Percentiles rank a stretch among this genome's conserved stretches.
Evolutionary conservation across 2,888 invertebrate species (phyloP).

Genomic region (Fissipunctia ypsillon): DNA sequence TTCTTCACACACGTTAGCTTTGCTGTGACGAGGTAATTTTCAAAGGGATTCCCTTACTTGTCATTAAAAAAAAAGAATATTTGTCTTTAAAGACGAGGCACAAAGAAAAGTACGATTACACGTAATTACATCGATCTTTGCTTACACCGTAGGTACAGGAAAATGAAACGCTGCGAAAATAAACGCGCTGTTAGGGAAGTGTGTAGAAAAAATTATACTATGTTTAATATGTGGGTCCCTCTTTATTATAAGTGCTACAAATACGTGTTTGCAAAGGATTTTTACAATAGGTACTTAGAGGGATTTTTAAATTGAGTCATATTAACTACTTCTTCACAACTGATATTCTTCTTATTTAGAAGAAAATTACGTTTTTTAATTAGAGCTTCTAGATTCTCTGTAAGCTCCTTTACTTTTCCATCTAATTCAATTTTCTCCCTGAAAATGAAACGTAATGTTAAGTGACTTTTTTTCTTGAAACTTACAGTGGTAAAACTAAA

Average conservation of each 20-base stretch:
- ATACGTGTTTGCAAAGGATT: neutral
- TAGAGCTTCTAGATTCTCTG: constrained; percentile 68
- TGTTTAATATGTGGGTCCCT: neutral
- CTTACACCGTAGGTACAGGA: no score
- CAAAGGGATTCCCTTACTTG: neutral
- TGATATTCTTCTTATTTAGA: constrained; percentile 33
- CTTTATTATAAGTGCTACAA: constrained; percentile 24
- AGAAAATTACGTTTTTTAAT: constrained; percentile 61
- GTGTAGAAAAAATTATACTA: constrained; percentile 2
- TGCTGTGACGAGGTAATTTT: neutral
- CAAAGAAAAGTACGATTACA: neutral
- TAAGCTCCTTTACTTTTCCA: constrained; percentile 69
- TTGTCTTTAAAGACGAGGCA: neutral
- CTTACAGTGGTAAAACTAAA: neutral
- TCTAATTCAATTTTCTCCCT: constrained; percentile 76
- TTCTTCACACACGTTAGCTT: neutral
- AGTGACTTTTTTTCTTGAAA: neutral
- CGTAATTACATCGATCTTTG: neutral
- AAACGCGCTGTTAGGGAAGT: neutral
- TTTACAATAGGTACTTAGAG: neutral
- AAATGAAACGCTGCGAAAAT: constrained; percentile 4
- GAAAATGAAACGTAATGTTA: constrained; percentile 51
- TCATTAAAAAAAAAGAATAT: neutral
- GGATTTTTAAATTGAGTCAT: neutral
- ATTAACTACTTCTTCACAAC: constrained; percentile 11